These are phyloP conservation scores for Pterostichus madidus DNA, from an alignment of 2,888 invertebrate genomes.

Conservation along the genomic window DNA sequence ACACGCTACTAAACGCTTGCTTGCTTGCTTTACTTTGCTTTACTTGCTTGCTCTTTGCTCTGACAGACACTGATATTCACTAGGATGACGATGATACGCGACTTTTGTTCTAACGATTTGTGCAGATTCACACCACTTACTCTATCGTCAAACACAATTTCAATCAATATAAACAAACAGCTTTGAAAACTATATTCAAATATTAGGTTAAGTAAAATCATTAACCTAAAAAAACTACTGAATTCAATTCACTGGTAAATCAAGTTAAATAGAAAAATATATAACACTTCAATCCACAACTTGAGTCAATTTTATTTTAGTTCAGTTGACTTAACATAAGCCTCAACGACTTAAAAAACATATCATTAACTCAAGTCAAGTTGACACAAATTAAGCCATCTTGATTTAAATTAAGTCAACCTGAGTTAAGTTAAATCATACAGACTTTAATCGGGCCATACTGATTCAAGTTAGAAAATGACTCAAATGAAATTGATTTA, in stretches of 20 bases:
- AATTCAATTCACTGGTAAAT: constrained; percentile 9
- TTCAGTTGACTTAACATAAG: too few species aligned
- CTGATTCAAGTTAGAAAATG: too few species aligned
- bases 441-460: too few species aligned
- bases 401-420: not conserved
- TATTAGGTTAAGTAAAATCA: too few species aligned
- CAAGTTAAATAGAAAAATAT: not conserved
- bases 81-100: constrained; percentile 15
- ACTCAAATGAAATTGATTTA: too few species aligned
- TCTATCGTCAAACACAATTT: not conserved
- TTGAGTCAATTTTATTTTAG: not conserved
- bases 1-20: constrained; percentile 38
- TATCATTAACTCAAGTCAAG: not conserved
- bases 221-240: not conserved
- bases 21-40: not conserved
- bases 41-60: too few species aligned
- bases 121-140: constrained; percentile 4
- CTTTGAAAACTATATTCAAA: not conserved
- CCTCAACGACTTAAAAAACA: too few species aligned
- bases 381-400: constrained; percentile 3
- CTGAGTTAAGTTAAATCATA: too few species aligned
- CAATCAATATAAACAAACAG: not conserved
- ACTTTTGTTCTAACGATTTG: constrained; percentile 18
- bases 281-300: not conserved
- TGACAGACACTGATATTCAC: constrained; percentile 24